phyloP scores from a whole-genome alignment of 2,888 invertebrate species.

The Cistogaster globosa region DNA sequence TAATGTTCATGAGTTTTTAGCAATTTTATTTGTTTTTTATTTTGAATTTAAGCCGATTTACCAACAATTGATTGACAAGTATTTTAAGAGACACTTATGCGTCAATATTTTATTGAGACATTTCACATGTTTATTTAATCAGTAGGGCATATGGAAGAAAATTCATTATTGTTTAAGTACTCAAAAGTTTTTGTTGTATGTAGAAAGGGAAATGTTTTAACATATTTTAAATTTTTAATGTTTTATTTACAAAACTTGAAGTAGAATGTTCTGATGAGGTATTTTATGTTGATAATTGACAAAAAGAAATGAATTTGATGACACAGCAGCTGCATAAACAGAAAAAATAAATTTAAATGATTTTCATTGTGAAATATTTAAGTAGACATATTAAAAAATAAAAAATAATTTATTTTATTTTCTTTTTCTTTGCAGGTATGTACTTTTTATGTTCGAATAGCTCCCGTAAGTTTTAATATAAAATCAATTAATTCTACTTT shows the following conservation, averaged over 20 bases:
- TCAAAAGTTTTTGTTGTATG: slow-evolving; percentile 24
- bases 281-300: too few relatives aligned
- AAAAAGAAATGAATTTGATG: too few relatives aligned
- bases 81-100: slow-evolving; percentile 68
- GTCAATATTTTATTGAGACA: slow-evolving; percentile 69
- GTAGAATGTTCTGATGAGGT: too few relatives aligned
- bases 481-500: neutral
- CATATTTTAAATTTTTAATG: neutral
- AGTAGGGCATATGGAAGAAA: slow-evolving; percentile 25
- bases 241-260: neutral
- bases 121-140: slow-evolving; percentile 68
- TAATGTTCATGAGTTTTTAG: slow-evolving; percentile 14
- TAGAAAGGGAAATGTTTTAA: neutral
- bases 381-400: neutral
- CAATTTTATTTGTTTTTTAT: neutral
- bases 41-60: slow-evolving; percentile 68
- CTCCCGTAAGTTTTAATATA: neutral
- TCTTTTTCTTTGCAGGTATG: slow-evolving; percentile 52
- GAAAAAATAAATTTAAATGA: too few relatives aligned
- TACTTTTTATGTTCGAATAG: neutral
- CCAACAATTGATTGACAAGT: slow-evolving; percentile 69
- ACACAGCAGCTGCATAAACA: too few relatives aligned
- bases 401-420: neutral
- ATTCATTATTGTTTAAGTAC: slow-evolving; percentile 60
- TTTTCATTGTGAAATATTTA: too few relatives aligned